Evolutionary conservation across 53 echinoderm and acorn worm species (phyloP), one percentile per base, ranked within the genome.

Genomic region (Echinarachnius parma): DNA sequence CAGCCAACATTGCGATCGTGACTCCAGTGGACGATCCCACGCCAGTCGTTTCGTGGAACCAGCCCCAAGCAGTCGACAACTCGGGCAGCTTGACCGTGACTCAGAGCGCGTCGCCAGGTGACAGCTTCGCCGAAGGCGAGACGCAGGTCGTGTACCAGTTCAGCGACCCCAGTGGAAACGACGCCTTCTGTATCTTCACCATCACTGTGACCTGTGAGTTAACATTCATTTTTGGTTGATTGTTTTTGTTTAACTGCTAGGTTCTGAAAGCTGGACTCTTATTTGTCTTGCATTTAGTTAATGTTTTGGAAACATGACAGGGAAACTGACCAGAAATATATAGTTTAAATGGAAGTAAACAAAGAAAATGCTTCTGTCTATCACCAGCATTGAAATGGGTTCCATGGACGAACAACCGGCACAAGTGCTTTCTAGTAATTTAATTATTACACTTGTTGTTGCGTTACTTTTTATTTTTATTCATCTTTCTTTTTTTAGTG

Each of bases 101-200:
- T 31, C 64, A 65, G 48, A 61, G 66, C 27, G 77, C 69, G 45
- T 44, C 36, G 5, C 84, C 92, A 0, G 81, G 81, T 5, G 63
- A 47, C 49, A 28, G 4, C 11, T 81, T 91, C 9, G 31, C 21
- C 14, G 61, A 61, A 4, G 83, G 83, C 8, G 13, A 13, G 9
- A 75, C 80, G 1, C 48, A 48, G 47, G 83, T 90, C 0, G 61
- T 58, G 14, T 90, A 90, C 47, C 77, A 63, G 16, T 90, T 79
- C 68, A 76, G 48, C 36, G 88, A 88, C 48, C 34, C 61, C 22
- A 68, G 76, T 21, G 88, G 88, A 15, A 88, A 88, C 45, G 66
- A 79, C 35, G 88, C 77, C 2, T 36, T 65, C 46, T 88, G 88
- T 53, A 28, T 53, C 28, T 88, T 88, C 53, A 46, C 48, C 34